Base-by-base conservation (phyloP, 2,888 invertebrate species). In the Peribatodes rhomboidaria region DNA sequence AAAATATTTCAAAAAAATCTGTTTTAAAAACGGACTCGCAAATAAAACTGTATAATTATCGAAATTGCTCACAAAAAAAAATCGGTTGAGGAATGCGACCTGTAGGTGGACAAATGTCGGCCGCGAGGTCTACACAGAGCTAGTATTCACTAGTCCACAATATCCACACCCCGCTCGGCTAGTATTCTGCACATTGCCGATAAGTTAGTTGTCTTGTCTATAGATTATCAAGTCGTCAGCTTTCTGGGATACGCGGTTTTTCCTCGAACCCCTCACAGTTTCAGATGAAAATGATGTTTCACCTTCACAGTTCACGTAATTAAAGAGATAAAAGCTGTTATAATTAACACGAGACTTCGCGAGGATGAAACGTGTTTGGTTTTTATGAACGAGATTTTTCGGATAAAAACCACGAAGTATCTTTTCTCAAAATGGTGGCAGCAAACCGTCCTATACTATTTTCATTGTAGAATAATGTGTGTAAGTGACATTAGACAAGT, bases 261-360 rank as follows among this genome's bases (percentile, higher is more conserved):
- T 44, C 55, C 55, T 35, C 42, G 55, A 44, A 50, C n/a, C n/a
- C 13, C 31, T n/a, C 33, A n/a, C 42, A 42, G 55, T 18, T 55
- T 55, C 55, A 33, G n/a, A 14, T 44, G 55, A 55, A 55, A 46
- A 33, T 44, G 44, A 55, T 50, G 50, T 50, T 50, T 50, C 50
- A 50, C 50, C 50, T 50, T 37, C 50, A 33, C 47, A 47, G 2
- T 27, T 27, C 14, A 16, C 50, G 37, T 50, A 50, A 50, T 50
- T 50, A 50, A 20, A 35, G 50, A 35, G 18, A 33, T 47, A 14
- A 31, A 49, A 49, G 47, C 47, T 16, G 13, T 18, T 20, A 9
- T 35, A 50, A 35, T 20, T 35, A 10, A 50, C 35, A 37, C 50
- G 50, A 13, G 35, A 49, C 11, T 49, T 33, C 4, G 33, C 16